Conservation (phyloP, 2,888 invertebrate species). For the Drosophila anomalata region DNA sequence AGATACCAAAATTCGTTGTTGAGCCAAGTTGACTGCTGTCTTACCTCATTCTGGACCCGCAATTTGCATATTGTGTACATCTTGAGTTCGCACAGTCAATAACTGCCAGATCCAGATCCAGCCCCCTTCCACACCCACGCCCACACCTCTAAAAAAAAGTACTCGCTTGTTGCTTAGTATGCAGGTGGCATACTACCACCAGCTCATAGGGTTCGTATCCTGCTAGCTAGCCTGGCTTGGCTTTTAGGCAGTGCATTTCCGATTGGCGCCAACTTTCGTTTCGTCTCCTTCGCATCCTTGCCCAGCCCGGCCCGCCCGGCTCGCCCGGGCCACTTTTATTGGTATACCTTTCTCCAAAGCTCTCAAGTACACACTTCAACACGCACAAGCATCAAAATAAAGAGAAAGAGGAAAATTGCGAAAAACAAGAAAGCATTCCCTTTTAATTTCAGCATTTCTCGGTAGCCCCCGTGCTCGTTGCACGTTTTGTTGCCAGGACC, state of each 20-base stretch:
- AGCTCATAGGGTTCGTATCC: constrained; percentile 18
- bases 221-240: constrained; percentile 7
- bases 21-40: constrained; percentile 28
- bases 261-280: constrained; percentile 44
- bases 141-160: neutral
- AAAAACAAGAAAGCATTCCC: constrained; percentile 56
- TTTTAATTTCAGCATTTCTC: constrained; percentile 74
- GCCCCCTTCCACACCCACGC: neutral
- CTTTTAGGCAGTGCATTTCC: constrained; percentile 66
- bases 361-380: constrained; percentile 63
- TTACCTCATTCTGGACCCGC: constrained; percentile 33
- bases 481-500: constrained; percentile 20
- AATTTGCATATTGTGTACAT: constrained; percentile 69
- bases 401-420: constrained; percentile 28
- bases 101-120: constrained; percentile 37
- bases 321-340: constrained; percentile 35
- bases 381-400: constrained; percentile 41
- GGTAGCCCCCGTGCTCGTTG: constrained; percentile 24
- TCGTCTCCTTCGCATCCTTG: constrained; percentile 29
- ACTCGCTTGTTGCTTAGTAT: constrained; percentile 66
- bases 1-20: constrained; percentile 36
- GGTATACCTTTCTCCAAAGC: constrained; percentile 45
- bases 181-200: constrained; percentile 53
- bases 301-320: neutral
- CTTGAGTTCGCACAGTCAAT: constrained; percentile 61